A percentile compares a stretch with the other conserved stretches of the same genome.
Evolutionary conservation across 2,888 invertebrate genomes (phyloP).

Genomic region (Lordiphosa andalusiaca): DNA sequence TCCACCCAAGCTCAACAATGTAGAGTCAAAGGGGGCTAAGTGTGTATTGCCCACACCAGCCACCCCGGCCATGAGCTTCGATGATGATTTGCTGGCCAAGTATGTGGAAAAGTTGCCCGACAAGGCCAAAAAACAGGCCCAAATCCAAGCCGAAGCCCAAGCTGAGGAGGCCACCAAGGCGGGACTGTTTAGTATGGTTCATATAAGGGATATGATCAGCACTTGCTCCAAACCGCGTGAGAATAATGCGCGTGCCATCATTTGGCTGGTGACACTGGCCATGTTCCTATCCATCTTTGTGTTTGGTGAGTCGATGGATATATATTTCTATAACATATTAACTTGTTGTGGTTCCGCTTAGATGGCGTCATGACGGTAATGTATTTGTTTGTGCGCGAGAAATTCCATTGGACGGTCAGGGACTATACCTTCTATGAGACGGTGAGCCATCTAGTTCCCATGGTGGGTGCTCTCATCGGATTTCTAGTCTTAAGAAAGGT

Average conservation of each 20-base stretch:
- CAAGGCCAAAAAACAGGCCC: constrained; percentile 14
- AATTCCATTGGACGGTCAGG: constrained; percentile 85
- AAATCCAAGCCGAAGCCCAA: constrained; percentile 12
- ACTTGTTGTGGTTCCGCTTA: constrained; percentile 17
- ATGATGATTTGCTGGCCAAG: constrained; percentile 51
- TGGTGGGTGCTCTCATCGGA: constrained; percentile 83
- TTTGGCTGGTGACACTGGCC: constrained; percentile 76
- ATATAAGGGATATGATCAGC: constrained; percentile 75
- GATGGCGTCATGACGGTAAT: constrained; percentile 80
- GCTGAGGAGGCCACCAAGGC: constrained; percentile 35
- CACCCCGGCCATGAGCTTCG: constrained; percentile 25
- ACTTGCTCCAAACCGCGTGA: constrained; percentile 77
- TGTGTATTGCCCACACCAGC: constrained; percentile 49
- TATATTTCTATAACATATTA: background rate
- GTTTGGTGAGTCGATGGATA: constrained; percentile 59
- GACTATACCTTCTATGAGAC: constrained; percentile 84
- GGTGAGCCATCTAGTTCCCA: constrained; percentile 81
- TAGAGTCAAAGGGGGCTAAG: constrained; percentile 1
- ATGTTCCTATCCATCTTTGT: constrained; percentile 76
- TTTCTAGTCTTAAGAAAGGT: constrained; percentile 82
- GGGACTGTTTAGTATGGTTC: constrained; percentile 68
- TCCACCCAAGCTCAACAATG: constrained; percentile 26
- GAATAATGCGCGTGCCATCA: constrained; percentile 74
- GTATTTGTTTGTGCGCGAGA: constrained; percentile 84
- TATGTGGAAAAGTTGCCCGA: constrained; percentile 56